Evolutionary conservation across 1,140 invertebrate genomes (phyloP).

Genomic region (Drosophila erecta): DNA sequence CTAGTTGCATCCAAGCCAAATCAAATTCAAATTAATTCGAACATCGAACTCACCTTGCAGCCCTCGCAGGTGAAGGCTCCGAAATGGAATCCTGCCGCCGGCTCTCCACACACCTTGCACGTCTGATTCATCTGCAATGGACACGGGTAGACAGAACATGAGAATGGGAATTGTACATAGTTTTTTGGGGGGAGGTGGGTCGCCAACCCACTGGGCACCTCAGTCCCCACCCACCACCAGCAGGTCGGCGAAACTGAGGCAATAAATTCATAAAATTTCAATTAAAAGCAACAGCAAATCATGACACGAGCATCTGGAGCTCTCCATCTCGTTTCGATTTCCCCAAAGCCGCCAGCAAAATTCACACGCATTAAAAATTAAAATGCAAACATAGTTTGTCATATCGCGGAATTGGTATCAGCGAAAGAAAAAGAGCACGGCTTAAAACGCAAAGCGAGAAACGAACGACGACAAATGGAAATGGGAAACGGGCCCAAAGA

Average conservation of each 20-base stretch:
- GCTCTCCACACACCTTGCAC: conserved; percentile 93
- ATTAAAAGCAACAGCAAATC: conserved; percentile 84
- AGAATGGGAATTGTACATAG: conserved; percentile 28
- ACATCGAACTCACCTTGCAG: conserved; percentile 89
- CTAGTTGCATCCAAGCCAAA: not conserved
- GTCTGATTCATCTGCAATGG: conserved; percentile 90
- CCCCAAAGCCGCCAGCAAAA: conserved; percentile 65
- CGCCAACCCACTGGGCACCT: not conserved
- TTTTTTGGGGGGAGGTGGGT: not conserved
- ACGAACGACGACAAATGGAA: conserved; percentile 67
- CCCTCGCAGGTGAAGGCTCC: conserved; percentile 96
- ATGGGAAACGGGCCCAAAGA: conserved; percentile 56
- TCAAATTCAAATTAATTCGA: conserved; percentile 2
- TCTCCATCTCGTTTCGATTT: conserved; percentile 35
- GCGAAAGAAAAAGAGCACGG: conserved; percentile 24
- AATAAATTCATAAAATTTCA: conserved; percentile 84
- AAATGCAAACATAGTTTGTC: conserved; percentile 83
- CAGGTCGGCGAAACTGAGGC: conserved; percentile 47
- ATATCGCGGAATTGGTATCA: conserved; percentile 83
- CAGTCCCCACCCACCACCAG: conserved; percentile 2
- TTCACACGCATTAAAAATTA: conserved; percentile 84
- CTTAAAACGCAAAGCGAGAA: conserved; percentile 22
- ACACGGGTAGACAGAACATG: conserved; percentile 56
- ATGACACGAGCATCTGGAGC: conserved; percentile 72
- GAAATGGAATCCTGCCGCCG: conserved; percentile 95